Conservation (phyloP, 2,113 vertebrate species). For the Plecotus auritus region DNA sequence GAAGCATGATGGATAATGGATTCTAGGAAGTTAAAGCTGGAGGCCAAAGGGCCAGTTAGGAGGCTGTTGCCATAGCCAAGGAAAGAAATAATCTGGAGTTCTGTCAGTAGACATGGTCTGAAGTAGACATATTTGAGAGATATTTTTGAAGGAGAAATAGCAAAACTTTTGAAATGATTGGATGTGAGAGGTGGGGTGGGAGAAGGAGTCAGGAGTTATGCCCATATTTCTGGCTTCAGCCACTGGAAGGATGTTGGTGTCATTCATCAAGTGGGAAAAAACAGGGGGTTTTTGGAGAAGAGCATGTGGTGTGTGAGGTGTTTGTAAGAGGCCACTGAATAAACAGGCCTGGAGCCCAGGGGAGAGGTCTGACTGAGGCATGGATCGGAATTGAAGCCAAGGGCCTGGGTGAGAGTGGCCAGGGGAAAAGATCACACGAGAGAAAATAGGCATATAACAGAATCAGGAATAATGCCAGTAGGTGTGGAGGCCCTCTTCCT, state of each 20-base stretch:
- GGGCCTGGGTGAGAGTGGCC: not conserved
- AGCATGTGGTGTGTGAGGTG: not conserved
- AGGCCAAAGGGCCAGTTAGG: not conserved
- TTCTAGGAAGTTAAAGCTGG: not conserved
- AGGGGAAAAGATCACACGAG: not conserved
- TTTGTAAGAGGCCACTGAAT: not conserved
- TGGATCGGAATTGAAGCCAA: not conserved
- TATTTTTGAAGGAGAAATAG: not conserved
- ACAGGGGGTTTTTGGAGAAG: not conserved
- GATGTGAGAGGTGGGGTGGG: not conserved
- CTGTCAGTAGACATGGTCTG: not conserved
- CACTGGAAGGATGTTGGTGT: not conserved
- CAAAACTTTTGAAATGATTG: not conserved
- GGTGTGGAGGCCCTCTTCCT: not conserved
- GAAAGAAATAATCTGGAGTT: slow-evolving; percentile 1
- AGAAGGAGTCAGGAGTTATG: not conserved
- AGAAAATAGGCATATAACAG: not conserved
- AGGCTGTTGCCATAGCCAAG: not conserved
- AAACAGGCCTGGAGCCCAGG: not conserved
- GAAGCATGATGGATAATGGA: not conserved
- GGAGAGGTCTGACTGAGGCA: not conserved
- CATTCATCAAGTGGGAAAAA: not conserved
- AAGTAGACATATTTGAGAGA: not conserved
- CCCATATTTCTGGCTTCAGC: not conserved
- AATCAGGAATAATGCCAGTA: not conserved